A percentile compares a stretch with the other conserved stretches of the same genome.
Evolutionary conservation across 2,113 vertebrate genomes (phyloP).

Genomic region (Papio anubis): DNA sequence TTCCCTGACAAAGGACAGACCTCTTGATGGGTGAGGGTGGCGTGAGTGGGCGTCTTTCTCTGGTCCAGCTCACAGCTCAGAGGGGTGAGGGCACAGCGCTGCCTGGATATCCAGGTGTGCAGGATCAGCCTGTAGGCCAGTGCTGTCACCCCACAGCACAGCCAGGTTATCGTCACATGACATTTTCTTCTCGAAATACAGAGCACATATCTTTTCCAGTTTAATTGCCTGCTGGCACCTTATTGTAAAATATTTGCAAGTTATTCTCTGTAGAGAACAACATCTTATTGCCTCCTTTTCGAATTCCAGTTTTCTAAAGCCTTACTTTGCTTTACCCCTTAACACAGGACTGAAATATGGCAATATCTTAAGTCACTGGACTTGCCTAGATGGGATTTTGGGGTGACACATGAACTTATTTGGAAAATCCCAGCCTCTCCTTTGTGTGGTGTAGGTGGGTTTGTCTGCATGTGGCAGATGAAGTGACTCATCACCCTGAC

Average conservation of each 20-base stretch:
- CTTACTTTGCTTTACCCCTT: not conserved
- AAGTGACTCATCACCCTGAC: not conserved
- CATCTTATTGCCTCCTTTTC: not conserved
- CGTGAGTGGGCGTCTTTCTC: too few species aligned
- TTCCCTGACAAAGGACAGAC: not conserved
- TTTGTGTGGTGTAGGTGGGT: fast-evolving
- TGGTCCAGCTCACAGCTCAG: not conserved
- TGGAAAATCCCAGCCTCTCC: not conserved
- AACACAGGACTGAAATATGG: not conserved
- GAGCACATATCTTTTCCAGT: fast-evolving
- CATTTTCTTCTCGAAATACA: not conserved
- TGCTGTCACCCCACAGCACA: not conserved
- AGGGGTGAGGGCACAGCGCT: too few species aligned
- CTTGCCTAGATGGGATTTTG: not conserved
- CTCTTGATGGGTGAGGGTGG: not conserved
- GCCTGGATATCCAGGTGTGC: not conserved
- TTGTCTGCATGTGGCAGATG: not conserved
- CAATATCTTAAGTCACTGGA: fast-evolving
- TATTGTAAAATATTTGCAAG: too few species aligned
- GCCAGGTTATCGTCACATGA: fast-evolving
- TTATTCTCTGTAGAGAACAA: not conserved
- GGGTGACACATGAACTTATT: not conserved
- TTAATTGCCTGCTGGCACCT: not conserved
- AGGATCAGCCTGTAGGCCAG: too few species aligned
- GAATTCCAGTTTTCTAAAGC: not conserved